Base-by-base conservation (phyloP, 37 sponge, comb jelly and placozoan species). In the Spongia lamella region DNA sequence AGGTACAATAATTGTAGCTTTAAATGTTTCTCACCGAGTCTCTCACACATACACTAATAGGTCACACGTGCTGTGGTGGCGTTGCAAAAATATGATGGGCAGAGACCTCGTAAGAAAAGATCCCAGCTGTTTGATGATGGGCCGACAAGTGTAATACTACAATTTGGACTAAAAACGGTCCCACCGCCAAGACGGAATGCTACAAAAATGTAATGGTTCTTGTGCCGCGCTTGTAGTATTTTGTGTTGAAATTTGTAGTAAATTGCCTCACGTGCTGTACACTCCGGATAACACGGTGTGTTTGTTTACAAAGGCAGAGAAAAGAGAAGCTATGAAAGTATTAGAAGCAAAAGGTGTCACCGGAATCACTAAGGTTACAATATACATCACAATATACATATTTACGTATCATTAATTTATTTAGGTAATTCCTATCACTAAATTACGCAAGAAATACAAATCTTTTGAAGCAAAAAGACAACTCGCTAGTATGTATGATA, bases 391-490 rank as follows among this genome's bases (percentile, higher is more conserved):
- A 33, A 29, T 3, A 7, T 36, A 29, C 13, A 32, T 29, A 36
- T 64, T 4, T 14, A 58, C 26, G 30, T 14, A n/a, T n/a, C n/a
- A n/a, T n/a, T n/a, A n/a, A n/a, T n/a, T n/a, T n/a, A n/a, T 47
- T 2, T 32, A 92, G 93, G 67, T 92, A 15, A 85, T 93, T 15
- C 77, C 95, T 2, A 19, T 94, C n/a, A 60, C 37, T 31, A 94
- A 90, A 68, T 40, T 94, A 27, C 61, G 68, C 65, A 90, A 78
- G 14, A 77, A 90, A 22, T 94, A 79, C 76, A 87, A 81, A 61
- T 57, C 88, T 14, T 94, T 70, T 90, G 95, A 94, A 38, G 33
- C 80, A 15, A 74, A 70, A 53, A 57, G 84, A n/a, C 78, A 82
- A 52, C 79, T 94, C 32, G 79, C 76, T 17, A 36, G 72, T n/a